phyloP scores from a whole-genome alignment of 2,888 invertebrate species.

The Spodoptera exigua region DNA sequence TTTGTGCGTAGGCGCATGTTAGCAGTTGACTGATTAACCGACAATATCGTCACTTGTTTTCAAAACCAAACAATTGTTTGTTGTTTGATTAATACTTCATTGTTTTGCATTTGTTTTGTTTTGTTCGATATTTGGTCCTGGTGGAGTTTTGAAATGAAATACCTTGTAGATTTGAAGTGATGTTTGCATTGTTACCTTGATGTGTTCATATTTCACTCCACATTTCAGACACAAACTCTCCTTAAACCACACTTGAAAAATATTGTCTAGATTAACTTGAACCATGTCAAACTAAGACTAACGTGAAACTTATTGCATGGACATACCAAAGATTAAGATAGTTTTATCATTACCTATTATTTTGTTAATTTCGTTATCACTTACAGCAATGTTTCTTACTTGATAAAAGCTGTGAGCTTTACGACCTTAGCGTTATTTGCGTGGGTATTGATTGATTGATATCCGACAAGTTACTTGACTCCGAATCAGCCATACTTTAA shows the following conservation, averaged over 20 bases:
- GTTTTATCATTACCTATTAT: neutral
- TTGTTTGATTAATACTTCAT: conserved; percentile 39
- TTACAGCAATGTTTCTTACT: neutral
- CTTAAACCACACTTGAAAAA: too few species aligned
- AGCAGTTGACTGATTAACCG: conserved; percentile 51
- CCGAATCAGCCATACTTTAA: too few species aligned
- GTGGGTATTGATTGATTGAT: conserved; percentile 12
- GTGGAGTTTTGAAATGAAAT: conserved; percentile 1
- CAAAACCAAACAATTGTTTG: conserved; percentile 38
- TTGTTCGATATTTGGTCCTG: conserved; percentile 6
- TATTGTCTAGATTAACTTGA: too few species aligned
- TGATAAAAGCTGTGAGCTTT: conserved; percentile 1
- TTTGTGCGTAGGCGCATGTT: conserved; percentile 50
- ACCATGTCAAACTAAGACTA: too few species aligned
- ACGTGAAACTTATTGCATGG: too few species aligned
- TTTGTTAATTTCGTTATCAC: neutral
- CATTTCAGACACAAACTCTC: too few species aligned
- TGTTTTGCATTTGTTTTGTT: conserved; percentile 25
- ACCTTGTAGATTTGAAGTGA: too few species aligned
- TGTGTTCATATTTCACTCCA: too few species aligned
- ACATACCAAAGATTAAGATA: too few species aligned
- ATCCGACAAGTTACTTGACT: neutral
- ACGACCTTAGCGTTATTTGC: neutral
- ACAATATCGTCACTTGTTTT: conserved; percentile 53
- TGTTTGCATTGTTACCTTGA: too few species aligned